Conservation (phyloP, 2,797 vertebrate species). For the Enteromius fasciolatus region DNA sequence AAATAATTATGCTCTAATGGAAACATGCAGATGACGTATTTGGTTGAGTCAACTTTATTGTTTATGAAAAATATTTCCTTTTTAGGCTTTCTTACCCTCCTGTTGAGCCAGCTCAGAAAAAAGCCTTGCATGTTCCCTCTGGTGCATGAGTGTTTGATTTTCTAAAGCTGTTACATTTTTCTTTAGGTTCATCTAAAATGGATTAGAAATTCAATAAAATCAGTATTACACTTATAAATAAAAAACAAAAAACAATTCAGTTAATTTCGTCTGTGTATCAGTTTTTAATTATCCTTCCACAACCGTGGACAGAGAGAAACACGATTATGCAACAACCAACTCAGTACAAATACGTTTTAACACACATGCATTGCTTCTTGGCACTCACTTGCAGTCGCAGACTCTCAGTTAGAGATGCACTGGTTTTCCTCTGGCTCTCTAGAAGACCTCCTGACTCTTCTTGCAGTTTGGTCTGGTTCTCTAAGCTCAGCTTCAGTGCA, state of each 20-base stretch:
- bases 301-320: background rate
- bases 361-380: background rate
- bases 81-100: constrained; percentile 33
- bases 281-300: background rate
- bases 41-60: background rate
- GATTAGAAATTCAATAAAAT: background rate
- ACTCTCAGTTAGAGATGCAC: constrained; percentile 24
- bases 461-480: constrained; percentile 45
- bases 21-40: background rate
- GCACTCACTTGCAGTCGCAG: constrained; percentile 54
- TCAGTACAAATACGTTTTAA: background rate
- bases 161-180: constrained; percentile 44
- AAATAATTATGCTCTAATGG: background rate
- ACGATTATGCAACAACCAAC: background rate
- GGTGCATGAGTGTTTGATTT: background rate
- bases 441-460: constrained; percentile 34
- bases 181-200: constrained; percentile 44
- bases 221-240: background rate
- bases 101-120: constrained; percentile 24
- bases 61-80: background rate
- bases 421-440: constrained; percentile 30
- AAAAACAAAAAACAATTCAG: background rate
- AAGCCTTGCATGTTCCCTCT: constrained; percentile 10
- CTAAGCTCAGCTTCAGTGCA: constrained; percentile 9
- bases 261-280: background rate